Base-by-base conservation (phyloP, 2,113 vertebrate species). In the Engraulis encrasicolus region DNA sequence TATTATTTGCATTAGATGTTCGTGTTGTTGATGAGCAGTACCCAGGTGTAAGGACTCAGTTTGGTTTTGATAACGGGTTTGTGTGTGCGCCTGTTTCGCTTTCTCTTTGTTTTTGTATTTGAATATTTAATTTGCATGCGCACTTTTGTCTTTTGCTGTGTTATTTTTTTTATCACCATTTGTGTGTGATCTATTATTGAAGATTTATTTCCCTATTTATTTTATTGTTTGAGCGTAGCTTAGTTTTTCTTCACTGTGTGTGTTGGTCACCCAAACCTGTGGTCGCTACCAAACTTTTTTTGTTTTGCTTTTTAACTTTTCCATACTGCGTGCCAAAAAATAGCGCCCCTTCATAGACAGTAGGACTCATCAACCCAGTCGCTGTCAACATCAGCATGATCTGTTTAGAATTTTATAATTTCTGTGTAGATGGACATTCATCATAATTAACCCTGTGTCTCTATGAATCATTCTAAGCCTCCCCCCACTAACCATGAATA, bases 321-420 rank as follows among this genome's bases (percentile, higher is more conserved):
- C 17, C 66, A 34, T 34, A 27, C 15, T 23, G 1, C n/a, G 58
- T 11, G 66, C 66, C 11, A 11, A 74, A 34, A 14, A 74, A 27
- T 0, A 12, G 17, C 66, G 11, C 12, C 66, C 66, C 40, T 45
- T 9, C 40, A 45, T 45, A 45, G 40, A 9, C 40, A 45, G 40
- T 45, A 9, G 40, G 40, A 74, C 2, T 11, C 31, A 66, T 66
- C 58, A 74, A 74, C 1, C 23, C 12, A 14, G 17, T 15, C 12
- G 31, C 66, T 17, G 31, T 74, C 23, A 36, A 12, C 66, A 34
- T 15, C 66, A 14, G 11, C 66, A 74, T 74, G 66, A 74, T 74
- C 66, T 74, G 66, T 74, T 74, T 74, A 34, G 27, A 74, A 74
- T 74, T 74, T 74, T 74, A 74, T 14, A 74, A 34, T 74, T 74